Conservation (phyloP, 2,888 invertebrate genomes). For the Mesochorus sp. region DNA sequence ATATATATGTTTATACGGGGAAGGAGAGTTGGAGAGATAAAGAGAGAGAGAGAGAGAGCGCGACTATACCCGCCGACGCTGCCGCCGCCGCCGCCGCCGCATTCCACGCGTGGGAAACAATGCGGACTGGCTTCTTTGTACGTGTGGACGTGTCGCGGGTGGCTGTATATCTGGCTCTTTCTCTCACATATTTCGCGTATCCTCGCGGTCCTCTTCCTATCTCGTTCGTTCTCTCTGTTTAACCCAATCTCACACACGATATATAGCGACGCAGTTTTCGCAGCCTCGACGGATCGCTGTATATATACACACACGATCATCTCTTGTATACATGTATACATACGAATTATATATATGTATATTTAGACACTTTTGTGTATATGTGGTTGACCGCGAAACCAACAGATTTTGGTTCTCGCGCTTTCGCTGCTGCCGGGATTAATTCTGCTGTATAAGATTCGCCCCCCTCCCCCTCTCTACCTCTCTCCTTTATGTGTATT, state of each 20-base stretch:
- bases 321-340: neutral
- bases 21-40: constrained; percentile 26
- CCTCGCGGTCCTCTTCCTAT: constrained; percentile 1
- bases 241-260: constrained; percentile 27
- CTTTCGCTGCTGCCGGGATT: constrained; percentile 31
- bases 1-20: too few relatives aligned
- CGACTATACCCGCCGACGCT: constrained; percentile 67
- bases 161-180: constrained; percentile 58
- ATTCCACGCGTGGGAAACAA: constrained; percentile 81
- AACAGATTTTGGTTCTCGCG: constrained; percentile 48
- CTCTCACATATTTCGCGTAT: constrained; percentile 3
- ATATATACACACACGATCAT: neutral
- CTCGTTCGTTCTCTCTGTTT: neutral
- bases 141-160: constrained; percentile 75
- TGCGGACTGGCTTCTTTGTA: constrained; percentile 78
- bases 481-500: neutral
- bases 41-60: constrained; percentile 60
- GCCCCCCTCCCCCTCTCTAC: constrained; percentile 2
- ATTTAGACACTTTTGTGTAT: constrained; percentile 5
- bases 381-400: constrained; percentile 32
- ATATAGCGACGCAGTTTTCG: constrained; percentile 13
- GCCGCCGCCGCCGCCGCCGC: constrained; percentile 68
- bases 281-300: neutral
- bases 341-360: neutral
- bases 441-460: constrained; percentile 31